Evolutionary conservation across 2,797 vertebrate species (phyloP).

Genomic region (Rhinoraja longicauda): DNA sequence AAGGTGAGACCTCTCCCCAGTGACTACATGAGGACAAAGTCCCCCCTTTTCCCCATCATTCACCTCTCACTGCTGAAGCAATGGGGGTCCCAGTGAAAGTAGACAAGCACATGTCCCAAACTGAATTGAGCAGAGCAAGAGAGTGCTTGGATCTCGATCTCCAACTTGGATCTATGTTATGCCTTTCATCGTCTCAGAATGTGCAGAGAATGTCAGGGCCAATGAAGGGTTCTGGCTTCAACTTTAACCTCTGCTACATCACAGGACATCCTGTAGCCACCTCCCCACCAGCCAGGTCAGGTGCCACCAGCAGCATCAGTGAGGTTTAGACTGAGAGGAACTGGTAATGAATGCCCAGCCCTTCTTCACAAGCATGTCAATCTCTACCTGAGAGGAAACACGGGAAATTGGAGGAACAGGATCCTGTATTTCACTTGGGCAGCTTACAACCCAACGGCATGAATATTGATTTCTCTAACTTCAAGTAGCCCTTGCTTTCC

Average conservation of each 20-base stretch:
- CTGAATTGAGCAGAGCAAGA: neutral
- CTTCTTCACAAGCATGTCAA: neutral
- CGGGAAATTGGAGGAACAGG: neutral
- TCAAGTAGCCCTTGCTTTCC: too few species aligned
- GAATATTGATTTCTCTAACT: too few species aligned
- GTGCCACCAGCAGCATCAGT: neutral
- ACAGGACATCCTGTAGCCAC: neutral
- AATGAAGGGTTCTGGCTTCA: neutral
- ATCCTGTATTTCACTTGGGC: too few species aligned
- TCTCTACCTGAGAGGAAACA: neutral
- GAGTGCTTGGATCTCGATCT: too few species aligned
- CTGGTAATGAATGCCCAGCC: too few species aligned
- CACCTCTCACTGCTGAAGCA: too few species aligned
- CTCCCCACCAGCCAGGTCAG: too few species aligned
- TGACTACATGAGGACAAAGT: too few species aligned
- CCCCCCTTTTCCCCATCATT: too few species aligned
- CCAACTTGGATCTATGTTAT: neutral
- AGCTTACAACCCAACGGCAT: too few species aligned
- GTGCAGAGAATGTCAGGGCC: too few species aligned
- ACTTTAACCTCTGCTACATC: neutral
- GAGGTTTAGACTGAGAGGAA: too few species aligned
- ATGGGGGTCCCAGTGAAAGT: neutral
- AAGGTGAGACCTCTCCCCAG: neutral
- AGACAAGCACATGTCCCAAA: neutral
- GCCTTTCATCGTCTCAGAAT: neutral